Conservation (phyloP, 2,888 invertebrate species). For the Sarcophaga variegata region DNA sequence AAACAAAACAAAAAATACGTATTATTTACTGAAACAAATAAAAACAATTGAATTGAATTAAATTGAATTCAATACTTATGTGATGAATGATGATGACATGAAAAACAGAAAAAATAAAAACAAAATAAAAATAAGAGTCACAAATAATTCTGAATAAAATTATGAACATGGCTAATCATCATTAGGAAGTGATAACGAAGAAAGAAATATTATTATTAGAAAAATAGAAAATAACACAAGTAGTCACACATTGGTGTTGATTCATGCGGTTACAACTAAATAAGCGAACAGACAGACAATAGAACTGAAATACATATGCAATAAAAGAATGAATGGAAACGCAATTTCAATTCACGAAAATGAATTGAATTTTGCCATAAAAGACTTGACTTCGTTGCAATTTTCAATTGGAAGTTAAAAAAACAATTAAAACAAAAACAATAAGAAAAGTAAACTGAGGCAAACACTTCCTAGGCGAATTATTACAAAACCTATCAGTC, state of each 20-base stretch:
- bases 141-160: slow-evolving; percentile 18
- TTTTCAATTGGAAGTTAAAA: slow-evolving; percentile 6
- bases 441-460: slow-evolving; percentile 16
- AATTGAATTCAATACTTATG: background rate
- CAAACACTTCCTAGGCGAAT: slow-evolving; percentile 56
- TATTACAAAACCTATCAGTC: slow-evolving; percentile 1
- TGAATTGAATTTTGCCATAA: background rate
- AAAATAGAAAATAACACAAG: background rate
- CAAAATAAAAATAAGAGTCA: background rate
- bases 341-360: too few relatives aligned
- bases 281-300: background rate
- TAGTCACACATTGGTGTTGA: slow-evolving; percentile 14
- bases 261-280: slow-evolving; percentile 33
- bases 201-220: background rate
- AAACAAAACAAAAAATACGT: background rate
- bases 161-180: background rate
- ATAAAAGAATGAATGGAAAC: too few relatives aligned
- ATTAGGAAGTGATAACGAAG: slow-evolving; percentile 39
- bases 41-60: background rate
- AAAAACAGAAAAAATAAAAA: background rate
- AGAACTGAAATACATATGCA: too few relatives aligned
- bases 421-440: slow-evolving; percentile 26
- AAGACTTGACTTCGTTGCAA: background rate
- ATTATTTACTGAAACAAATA: slow-evolving; percentile 10
- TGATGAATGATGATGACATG: background rate